These are phyloP conservation scores for Entelurus aequoreus DNA, from an alignment of 2,113 vertebrate genomes.

Conservation along the genomic window DNA sequence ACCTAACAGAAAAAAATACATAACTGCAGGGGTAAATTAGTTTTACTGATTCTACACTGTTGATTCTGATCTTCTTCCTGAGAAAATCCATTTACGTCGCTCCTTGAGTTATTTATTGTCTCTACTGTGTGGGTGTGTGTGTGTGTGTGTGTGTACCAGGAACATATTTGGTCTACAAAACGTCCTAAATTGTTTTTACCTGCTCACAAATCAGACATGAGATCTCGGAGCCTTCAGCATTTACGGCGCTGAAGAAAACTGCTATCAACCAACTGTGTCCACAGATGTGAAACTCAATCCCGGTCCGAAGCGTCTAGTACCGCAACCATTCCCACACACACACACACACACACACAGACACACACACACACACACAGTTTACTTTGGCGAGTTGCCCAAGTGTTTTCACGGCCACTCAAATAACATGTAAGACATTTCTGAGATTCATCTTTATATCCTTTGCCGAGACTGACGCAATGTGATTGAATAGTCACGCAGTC, in stretches of 20 bases:
- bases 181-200: slow-evolving; percentile 3
- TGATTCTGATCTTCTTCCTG: neutral
- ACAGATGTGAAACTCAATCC: slow-evolving; percentile 4
- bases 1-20: neutral
- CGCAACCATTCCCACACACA: neutral
- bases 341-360: no score
- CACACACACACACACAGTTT: neutral
- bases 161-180: neutral
- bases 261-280: neutral
- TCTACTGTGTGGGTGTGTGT: neutral
- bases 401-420: slow-evolving; percentile 8
- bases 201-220: slow-evolving; percentile 19
- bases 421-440: slow-evolving; percentile 9
- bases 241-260: slow-evolving; percentile 5
- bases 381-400: slow-evolving; percentile 4
- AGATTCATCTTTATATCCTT: neutral
- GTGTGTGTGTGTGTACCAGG: neutral
- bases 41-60: neutral
- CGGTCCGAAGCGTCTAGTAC: neutral
- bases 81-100: neutral
- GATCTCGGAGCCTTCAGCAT: slow-evolving; percentile 13
- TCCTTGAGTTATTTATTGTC: slow-evolving; percentile 2
- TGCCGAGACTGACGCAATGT: neutral
- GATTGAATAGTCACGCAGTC: neutral
- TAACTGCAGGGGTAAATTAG: neutral